Conservation (phyloP, 2,888 invertebrate species). For the Drosophila kanekoi region DNA sequence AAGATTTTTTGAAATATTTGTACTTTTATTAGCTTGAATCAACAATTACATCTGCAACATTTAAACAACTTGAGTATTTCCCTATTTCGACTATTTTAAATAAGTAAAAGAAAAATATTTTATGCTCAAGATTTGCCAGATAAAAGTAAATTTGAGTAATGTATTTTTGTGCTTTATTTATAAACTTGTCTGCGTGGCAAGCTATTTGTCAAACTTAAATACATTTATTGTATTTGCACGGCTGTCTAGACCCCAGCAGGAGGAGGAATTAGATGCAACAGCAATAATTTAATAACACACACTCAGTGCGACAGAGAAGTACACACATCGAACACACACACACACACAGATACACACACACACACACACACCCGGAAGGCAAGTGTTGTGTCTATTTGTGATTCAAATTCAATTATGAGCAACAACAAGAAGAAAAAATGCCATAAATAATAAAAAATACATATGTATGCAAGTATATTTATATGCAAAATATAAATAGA, state of each 20-base stretch:
- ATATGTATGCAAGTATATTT: conserved; percentile 28
- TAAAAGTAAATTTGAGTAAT: background rate
- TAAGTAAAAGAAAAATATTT: conserved; percentile 12
- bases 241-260: conserved; percentile 50
- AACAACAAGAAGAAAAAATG: conserved; percentile 55
- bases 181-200: conserved; percentile 37
- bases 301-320: conserved; percentile 42
- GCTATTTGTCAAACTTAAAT: conserved; percentile 71
- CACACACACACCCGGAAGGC: conserved; percentile 37
- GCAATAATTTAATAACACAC: conserved; percentile 69
- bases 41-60: too few relatives aligned
- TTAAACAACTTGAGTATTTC: too few relatives aligned
- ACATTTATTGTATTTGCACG: conserved; percentile 62
- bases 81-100: background rate
- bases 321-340: conserved; percentile 19
- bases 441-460: conserved; percentile 66
- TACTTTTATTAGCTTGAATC: too few relatives aligned
- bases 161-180: conserved; percentile 14
- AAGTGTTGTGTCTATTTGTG: conserved; percentile 68
- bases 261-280: conserved; percentile 44
- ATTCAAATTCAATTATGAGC: conserved; percentile 75
- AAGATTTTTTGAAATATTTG: too few relatives aligned
- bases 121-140: background rate
- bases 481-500: conserved; percentile 25
- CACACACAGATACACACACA: conserved; percentile 19